phyloP scores from a whole-genome alignment of 35 echinoderm and acorn worm species.

The Chiridota heheva region DNA sequence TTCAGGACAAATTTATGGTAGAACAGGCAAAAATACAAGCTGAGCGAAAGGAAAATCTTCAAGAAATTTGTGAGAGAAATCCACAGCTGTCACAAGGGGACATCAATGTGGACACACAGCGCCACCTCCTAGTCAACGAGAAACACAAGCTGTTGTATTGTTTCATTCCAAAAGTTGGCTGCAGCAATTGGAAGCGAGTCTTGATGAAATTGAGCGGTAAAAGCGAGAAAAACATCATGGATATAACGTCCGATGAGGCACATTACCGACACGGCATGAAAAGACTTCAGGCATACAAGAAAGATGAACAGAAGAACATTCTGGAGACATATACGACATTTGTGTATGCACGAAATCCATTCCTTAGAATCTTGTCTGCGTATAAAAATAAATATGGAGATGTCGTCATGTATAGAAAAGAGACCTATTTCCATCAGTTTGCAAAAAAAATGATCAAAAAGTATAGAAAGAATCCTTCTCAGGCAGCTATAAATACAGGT shows the following conservation, averaged over 20 bases:
- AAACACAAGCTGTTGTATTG: constrained; percentile 71
- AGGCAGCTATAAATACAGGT: constrained; percentile 65
- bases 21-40: constrained; percentile 44
- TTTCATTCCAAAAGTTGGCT: constrained; percentile 48
- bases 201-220: constrained; percentile 65
- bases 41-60: constrained; percentile 23
- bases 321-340: constrained; percentile 85
- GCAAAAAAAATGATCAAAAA: constrained; percentile 90
- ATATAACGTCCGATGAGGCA: constrained; percentile 77
- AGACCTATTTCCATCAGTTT: constrained; percentile 83
- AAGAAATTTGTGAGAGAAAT: constrained; percentile 44
- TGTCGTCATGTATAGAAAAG: constrained; percentile 67
- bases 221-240: constrained; percentile 25
- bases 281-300: constrained; percentile 45
- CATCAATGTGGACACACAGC: constrained; percentile 55
- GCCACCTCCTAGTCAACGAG: constrained; percentile 84
- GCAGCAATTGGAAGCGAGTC: constrained; percentile 94
- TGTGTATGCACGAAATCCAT: constrained; percentile 81
- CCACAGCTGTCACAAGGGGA: constrained; percentile 46
- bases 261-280: constrained; percentile 89
- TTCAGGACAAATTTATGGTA: constrained; percentile 47
- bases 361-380: constrained; percentile 83
- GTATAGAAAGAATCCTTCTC: constrained; percentile 70
- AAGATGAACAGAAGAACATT: constrained; percentile 26
- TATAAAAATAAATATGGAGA: constrained; percentile 91